Conservation (phyloP, 2,888 invertebrate species). For the Leptopilina drosophilae region DNA sequence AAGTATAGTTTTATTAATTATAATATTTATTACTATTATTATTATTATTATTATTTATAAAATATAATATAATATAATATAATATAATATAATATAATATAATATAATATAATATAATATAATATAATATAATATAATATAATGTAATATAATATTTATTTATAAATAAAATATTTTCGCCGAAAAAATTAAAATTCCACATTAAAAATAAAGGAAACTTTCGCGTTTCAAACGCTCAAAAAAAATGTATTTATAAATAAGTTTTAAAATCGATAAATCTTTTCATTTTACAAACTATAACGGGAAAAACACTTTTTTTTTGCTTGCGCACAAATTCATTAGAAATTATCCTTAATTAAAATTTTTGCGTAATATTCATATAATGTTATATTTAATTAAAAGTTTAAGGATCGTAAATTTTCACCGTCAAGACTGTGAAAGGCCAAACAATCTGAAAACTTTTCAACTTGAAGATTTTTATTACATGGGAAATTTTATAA, state of each 20-base stretch:
- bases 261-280: not conserved
- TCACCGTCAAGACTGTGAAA: not conserved
- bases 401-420: constrained; percentile 7
- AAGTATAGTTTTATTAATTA: too few relatives aligned
- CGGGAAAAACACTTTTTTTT: not conserved
- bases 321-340: not conserved
- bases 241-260: too few relatives aligned
- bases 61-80: too few relatives aligned
- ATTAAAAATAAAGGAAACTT: not conserved
- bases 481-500: not conserved
- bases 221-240: not conserved
- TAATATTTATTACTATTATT: too few relatives aligned
- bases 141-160: too few relatives aligned
- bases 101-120: too few relatives aligned
- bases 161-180: too few relatives aligned
- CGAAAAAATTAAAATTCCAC: not conserved
- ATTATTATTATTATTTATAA: too few relatives aligned
- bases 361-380: constrained; percentile 10
- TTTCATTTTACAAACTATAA: not conserved
- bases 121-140: too few relatives aligned
- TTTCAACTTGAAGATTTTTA: constrained; percentile 9
- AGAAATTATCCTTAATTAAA: constrained; percentile 9
- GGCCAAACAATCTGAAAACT: constrained; percentile 1
- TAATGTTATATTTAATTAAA: constrained; percentile 15
- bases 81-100: too few relatives aligned